Conservation (phyloP, 2,113 vertebrate species). For the Microtus pennsylvanicus region DNA sequence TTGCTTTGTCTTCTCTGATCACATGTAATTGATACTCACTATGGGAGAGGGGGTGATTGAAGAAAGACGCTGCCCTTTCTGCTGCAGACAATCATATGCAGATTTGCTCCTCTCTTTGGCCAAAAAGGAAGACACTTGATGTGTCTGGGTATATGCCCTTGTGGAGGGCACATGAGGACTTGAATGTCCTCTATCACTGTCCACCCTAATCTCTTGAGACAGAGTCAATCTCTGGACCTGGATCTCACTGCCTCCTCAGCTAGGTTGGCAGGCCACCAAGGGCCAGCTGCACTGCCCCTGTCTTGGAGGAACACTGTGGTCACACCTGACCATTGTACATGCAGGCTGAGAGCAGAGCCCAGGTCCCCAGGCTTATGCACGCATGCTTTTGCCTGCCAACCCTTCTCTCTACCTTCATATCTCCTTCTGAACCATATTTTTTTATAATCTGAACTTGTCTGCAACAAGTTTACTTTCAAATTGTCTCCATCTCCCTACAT, state of each 20-base stretch:
- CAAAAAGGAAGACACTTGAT: neutral
- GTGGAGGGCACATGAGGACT: neutral
- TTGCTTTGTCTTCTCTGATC: neutral
- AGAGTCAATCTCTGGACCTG: too few species aligned
- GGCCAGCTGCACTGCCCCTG: neutral
- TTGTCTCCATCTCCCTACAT: fast-evolving
- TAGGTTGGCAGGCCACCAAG: neutral
- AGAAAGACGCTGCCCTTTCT: neutral
- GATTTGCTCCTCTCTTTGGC: neutral
- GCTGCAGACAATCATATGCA: fast-evolving
- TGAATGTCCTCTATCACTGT: neutral
- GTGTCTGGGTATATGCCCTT: neutral
- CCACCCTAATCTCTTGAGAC: too few species aligned
- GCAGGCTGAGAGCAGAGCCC: neutral
- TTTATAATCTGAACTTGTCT: neutral
- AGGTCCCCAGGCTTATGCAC: neutral
- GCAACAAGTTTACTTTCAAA: neutral
- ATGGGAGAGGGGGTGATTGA: neutral
- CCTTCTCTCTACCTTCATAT: neutral
- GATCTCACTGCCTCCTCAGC: neutral
- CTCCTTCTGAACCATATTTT: neutral
- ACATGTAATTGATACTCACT: neutral
- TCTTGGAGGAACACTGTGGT: neutral
- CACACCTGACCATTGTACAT: neutral
- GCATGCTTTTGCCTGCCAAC: neutral